Percentiles rank a stretch among this genome's conserved stretches.
Evolutionary conservation across 2,888 invertebrate species (phyloP).

Genomic region (Tipula lateralis): DNA sequence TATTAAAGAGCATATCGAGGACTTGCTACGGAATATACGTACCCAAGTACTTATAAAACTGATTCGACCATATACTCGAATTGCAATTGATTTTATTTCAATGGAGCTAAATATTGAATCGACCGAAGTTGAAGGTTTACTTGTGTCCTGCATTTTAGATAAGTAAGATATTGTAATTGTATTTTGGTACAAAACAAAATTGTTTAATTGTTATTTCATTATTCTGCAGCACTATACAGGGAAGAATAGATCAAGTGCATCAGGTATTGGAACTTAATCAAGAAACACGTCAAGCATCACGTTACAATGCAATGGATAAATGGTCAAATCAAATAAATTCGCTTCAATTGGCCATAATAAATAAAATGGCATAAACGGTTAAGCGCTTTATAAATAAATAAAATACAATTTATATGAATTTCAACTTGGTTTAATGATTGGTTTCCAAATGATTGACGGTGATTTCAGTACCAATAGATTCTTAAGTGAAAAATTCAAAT

Average conservation of each 20-base stretch:
- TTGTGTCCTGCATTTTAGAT: conserved; percentile 97
- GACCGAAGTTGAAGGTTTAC: conserved; percentile 89
- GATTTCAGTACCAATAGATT: too few species aligned
- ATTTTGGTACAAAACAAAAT: neutral
- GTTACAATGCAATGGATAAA: conserved; percentile 90
- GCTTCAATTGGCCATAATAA: conserved; percentile 83
- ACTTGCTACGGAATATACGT: conserved; percentile 88
- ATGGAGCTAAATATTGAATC: conserved; percentile 90
- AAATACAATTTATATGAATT: neutral
- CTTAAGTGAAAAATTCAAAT: neutral
- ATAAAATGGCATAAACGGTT: conserved; percentile 76
- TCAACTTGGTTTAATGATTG: neutral
- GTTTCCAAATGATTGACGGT: neutral
- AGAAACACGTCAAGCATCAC: conserved; percentile 73
- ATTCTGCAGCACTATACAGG: conserved; percentile 68
- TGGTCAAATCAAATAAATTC: conserved; percentile 90
- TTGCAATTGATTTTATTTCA: conserved; percentile 96
- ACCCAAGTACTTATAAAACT: conserved; percentile 96
- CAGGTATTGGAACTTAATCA: conserved; percentile 84
- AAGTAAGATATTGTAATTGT: conserved; percentile 60
- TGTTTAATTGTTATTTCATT: too few species aligned
- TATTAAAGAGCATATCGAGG: conserved; percentile 98
- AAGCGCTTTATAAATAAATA: neutral
- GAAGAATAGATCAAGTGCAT: conserved; percentile 89
- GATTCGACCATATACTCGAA: conserved; percentile 96